Evolutionary conservation across 2,888 invertebrate species (phyloP), one percentile per base, ranked within the genome.

Genomic region (Drosophila diplacantha): DNA sequence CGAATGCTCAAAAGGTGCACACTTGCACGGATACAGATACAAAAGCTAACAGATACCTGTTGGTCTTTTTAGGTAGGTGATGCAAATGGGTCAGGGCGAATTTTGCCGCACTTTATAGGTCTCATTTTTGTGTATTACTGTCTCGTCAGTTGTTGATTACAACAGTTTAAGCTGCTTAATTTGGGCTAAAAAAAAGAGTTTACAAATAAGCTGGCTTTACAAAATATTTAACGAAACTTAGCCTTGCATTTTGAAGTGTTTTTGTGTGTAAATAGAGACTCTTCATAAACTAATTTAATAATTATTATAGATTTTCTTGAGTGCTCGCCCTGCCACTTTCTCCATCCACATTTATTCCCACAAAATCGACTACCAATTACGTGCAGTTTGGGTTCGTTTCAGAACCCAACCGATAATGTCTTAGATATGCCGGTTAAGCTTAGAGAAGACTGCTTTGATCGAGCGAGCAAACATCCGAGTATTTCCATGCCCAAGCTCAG

Each of bases 51-150:
- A 57, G 53, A n/a, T 49, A 37, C 50, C 26, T 8, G 14, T 14
- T 18, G 29, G 43, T 26, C 31, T 32, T 20, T 35, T 20, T 9
- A 1, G 55, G 55, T 50, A 22, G 59, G 24, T 61, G 34, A 59
- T 53, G 51, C 49, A 80, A 73, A 75, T 80, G 60, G 70, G 74
- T 72, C 69, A 70, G 29, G 60, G 59, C 34, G 49, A 47, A 29
- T 31, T 37, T 43, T 7, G 14, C 8, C 24, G 18, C 39, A 47
- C 9, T 57, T 64, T 47, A 9, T 43, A 47, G 43, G 16, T 29
- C 24, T 24, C 7, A 20, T 34, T 12, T 64, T 67, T n/a, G 18
- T 41, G 18, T 22, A 47, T 34, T 16, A 41, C 5, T 38, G n/a
- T 22, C 11, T 11, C 12, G 3, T 37, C 9, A 16, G 24, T 12